Percentiles rank a stretch among this genome's conserved stretches.
These are phyloP conservation scores for Drosophila heteroneura DNA, from an alignment of 2,888 invertebrate species.

Conservation along the genomic window DNA sequence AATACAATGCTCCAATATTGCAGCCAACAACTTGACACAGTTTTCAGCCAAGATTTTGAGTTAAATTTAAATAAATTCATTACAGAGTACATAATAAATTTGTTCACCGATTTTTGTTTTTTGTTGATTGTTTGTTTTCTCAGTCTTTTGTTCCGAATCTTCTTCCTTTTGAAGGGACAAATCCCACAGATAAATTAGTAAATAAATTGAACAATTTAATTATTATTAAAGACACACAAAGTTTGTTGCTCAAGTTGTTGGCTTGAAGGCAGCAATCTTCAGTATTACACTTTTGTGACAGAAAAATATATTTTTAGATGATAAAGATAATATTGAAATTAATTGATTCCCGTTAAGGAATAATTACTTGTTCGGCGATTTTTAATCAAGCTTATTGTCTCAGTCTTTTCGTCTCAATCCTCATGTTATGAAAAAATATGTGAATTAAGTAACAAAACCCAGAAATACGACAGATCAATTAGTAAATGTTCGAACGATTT, in stretches of 20 bases:
- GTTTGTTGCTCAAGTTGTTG: conserved; percentile 17
- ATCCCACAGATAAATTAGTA: background rate
- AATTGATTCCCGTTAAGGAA: background rate
- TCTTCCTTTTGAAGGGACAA: background rate
- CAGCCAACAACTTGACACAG: background rate
- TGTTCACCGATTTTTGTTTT: background rate
- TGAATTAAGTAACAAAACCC: background rate
- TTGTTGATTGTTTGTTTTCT: background rate
- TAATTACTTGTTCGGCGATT: background rate
- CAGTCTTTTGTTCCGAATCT: background rate
- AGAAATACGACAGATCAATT: background rate
- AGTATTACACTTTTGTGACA: background rate
- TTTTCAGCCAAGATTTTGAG: background rate
- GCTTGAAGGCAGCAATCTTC: background rate
- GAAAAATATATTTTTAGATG: background rate
- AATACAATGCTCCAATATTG: background rate
- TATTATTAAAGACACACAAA: background rate
- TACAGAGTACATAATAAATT: background rate
- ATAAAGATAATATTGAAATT: background rate
- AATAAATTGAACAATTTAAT: background rate
- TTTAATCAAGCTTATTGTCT: background rate
- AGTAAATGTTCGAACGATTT: background rate
- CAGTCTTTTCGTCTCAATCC: too few species aligned
- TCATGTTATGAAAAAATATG: background rate
- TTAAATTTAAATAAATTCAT: background rate